Percentiles rank a stretch among this genome's conserved stretches.
Conservation (phyloP, 2,113 vertebrate species). For the Sigmodon hispidus region DNA sequence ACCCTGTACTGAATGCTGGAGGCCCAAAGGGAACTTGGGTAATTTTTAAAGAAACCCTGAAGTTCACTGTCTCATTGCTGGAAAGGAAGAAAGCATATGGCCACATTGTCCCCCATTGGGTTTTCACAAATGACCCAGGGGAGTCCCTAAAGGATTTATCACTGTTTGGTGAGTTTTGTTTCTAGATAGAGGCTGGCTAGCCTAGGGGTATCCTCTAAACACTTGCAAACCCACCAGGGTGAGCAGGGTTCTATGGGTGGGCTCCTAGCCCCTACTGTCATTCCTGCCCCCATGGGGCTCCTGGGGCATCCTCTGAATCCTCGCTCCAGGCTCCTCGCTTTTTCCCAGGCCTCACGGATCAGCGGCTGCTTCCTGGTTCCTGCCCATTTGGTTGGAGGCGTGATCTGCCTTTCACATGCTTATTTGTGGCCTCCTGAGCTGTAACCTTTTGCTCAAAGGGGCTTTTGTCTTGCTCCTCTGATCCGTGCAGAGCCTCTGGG, state of each 20-base stretch:
- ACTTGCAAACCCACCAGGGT: neutral
- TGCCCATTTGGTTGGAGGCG: neutral
- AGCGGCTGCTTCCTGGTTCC: conserved; percentile 60
- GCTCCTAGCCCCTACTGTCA: neutral
- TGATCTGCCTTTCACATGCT: neutral
- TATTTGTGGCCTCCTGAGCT: neutral
- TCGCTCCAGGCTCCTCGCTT: neutral
- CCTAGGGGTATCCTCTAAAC: neutral
- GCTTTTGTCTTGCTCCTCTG: conserved; percentile 69
- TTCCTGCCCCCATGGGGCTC: neutral
- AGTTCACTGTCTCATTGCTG: neutral
- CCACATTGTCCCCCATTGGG: fast-evolving
- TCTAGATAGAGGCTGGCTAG: neutral
- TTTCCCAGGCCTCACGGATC: neutral
- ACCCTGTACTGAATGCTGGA: fast-evolving
- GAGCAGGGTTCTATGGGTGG: fast-evolving
- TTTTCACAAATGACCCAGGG: neutral
- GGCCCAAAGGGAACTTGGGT: neutral
- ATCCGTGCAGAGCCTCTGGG: conserved; percentile 39
- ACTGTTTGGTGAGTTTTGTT: neutral
- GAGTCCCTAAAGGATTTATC: fast-evolving
- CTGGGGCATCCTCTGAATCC: fast-evolving
- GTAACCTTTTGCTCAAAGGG: conserved; percentile 33
- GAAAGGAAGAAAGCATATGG: fast-evolving
- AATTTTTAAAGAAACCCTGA: neutral